Evolutionary conservation across 2,888 invertebrate species (phyloP), one percentile per base, ranked within the genome.

Genomic region (Sialis fuliginosa): DNA sequence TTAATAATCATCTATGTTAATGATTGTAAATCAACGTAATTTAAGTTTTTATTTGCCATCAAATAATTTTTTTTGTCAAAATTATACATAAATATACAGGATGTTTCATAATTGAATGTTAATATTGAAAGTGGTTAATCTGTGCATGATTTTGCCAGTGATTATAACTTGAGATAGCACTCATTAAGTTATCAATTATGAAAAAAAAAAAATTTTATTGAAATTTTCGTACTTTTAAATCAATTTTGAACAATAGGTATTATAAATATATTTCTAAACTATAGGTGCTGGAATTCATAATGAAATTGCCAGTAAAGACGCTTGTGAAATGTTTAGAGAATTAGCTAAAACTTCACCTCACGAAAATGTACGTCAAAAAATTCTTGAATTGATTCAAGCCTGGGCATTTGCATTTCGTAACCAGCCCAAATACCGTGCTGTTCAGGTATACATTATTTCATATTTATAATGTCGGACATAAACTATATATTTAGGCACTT

Each of bases 371-470:
- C 78, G 79, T 50, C 72, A 68, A 49, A 97, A 97, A 68, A 79
- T 92, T 54, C 68, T 97, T 44, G 96, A 97, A 64, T 69, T 99
- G 50, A 84, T 98, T 53, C 97, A 97, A 70, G 87, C 90, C 4
- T 98, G 98, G 98, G 89, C 91, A 1, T 88, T 87, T 67, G 98
- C 96, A n/a, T 98, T 98, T 62, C 79, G 95, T 46, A 87, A 90
- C 56, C 83, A 81, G 53, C 81, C 89, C 2, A 88, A 85, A 61
- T 90, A 91, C 64, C 79, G 86, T 62, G 77, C 87, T 51, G 82
- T 93, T 13, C 88, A 89, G 75, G 88, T 87, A 63, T 52, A 51
- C 9, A 35, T 7, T 30, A 22, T 22, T 22, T 22, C 22, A 12
- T 7, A 37, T 37, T 37, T 37, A 37, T 5, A 37, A 37, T 8